Evolutionary conservation across 2,797 vertebrate genomes (phyloP), one percentile per base, ranked within the genome.

Genomic region (Siniperca undulata): DNA sequence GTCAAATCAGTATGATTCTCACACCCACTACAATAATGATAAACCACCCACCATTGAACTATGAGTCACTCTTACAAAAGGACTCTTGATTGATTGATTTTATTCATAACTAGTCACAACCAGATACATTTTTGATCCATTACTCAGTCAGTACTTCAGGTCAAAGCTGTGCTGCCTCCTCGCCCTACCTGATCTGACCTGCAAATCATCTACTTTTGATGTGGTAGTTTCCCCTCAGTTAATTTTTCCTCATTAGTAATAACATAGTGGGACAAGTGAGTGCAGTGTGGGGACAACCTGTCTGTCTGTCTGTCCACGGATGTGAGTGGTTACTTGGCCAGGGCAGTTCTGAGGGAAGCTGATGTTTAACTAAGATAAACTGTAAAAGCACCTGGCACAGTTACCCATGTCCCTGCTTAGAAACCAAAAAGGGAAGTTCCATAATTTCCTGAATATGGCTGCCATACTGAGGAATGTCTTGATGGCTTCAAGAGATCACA

Each of bases 361-460:
- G 85, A 92, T 95, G 92, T 95, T 94, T 95, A 91, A 94, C 88
- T 81, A 91, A 94, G 94, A 95, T 94, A 90, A 94, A 89, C 83
- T 74, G 84, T 56, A 64, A 85, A 91, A 89, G 24, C 90, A 93
- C 88, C 90, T 92, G 92, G 89, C 79, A 86, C 84, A 80, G 74
- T 80, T 82, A 30, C n/a, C n/a, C 22, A 20, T 38, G 58, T 9
- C 6, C 34, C 52, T 72, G 5, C 69, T 85, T 13, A 58, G 71
- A 87, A 91, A 78, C 56, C 44, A 68, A 92, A 93, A 92, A 83
- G 92, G 92, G 93, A 94, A 95, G 83, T 95, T 89, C 84, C 86
- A 78, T n/a, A 70, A 83, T 80, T 90, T 91, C 88, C 90, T 88
- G 87, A 79, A 90, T 53, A 66, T 75, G 77, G 24, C 77, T 20